These are phyloP conservation scores for Zelostemma sp. DNA, from an alignment of 1,140 invertebrate genomes.

Conservation along the genomic window DNA sequence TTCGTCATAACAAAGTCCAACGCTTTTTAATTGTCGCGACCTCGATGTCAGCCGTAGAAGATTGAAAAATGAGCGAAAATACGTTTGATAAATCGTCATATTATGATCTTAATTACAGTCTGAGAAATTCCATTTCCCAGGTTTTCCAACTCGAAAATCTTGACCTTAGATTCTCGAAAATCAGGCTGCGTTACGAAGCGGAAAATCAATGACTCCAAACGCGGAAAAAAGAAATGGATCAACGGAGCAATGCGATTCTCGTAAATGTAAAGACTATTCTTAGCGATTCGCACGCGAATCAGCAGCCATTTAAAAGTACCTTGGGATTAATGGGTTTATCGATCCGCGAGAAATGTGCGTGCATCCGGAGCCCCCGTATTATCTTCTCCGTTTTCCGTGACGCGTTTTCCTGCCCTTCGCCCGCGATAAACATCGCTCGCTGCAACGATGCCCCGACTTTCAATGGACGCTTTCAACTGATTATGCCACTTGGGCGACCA, in stretches of 20 bases:
- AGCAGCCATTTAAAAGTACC: neutral
- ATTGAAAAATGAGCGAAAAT: neutral
- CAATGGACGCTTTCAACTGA: constrained; percentile 33
- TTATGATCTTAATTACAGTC: too few relatives aligned
- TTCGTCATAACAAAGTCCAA: neutral
- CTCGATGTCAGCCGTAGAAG: neutral
- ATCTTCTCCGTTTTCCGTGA: constrained; percentile 17
- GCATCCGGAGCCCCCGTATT: constrained; percentile 10
- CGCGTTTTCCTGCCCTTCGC: constrained; percentile 5
- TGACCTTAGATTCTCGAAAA: too few relatives aligned
- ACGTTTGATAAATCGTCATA: too few relatives aligned
- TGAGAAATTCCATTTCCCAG: too few relatives aligned
- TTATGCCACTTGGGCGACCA: constrained; percentile 27
- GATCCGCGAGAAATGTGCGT: constrained; percentile 15
- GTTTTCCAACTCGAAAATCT: too few relatives aligned
- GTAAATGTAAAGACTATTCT: neutral
- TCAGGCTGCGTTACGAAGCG: too few relatives aligned
- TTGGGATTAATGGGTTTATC: constrained; percentile 18
- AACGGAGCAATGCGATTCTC: neutral
- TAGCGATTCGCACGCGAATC: neutral
- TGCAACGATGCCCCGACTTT: too few relatives aligned
- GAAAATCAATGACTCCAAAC: neutral
- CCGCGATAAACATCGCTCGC: too few relatives aligned
- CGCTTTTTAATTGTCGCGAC: constrained; percentile 1
- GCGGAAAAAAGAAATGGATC: neutral